Conservation (phyloP, 2,888 invertebrate species). For the Trileptium ribeirensis region DNA sequence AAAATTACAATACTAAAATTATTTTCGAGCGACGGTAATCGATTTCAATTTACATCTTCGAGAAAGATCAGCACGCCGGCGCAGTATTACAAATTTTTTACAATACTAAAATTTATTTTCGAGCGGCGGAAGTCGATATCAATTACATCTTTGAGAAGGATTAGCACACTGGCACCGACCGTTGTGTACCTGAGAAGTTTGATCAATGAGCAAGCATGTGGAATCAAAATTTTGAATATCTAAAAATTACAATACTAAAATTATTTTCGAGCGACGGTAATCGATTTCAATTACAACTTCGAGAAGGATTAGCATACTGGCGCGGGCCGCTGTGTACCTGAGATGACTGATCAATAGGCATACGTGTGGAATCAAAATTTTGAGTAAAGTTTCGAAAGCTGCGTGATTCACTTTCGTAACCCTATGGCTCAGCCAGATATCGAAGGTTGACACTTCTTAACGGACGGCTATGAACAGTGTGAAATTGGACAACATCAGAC, state of each 20-base stretch:
- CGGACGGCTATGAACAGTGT: too few relatives aligned
- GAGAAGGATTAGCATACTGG: conserved; percentile 5
- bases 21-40: neutral
- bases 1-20: too few relatives aligned
- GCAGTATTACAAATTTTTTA: conserved; percentile 47
- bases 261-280: neutral
- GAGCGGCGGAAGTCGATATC: neutral
- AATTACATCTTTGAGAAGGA: conserved; percentile 1
- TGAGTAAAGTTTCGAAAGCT: too few relatives aligned
- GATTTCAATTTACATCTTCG: conserved; percentile 14
- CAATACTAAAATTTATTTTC: too few relatives aligned
- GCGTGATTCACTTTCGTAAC: too few relatives aligned
- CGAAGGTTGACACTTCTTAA: too few relatives aligned
- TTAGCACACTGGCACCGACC: conserved; percentile 33
- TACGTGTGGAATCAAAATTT: conserved; percentile 49
- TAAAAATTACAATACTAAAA: too few relatives aligned
- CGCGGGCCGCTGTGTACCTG: conserved; percentile 45
- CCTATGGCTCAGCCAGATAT: too few relatives aligned
- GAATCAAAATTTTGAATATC: conserved; percentile 47
- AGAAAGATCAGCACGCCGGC: conserved; percentile 12
- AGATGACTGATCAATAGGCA: conserved; percentile 47
- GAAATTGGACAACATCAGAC: too few relatives aligned
- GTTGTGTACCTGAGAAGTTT: conserved; percentile 48
- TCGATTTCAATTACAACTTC: conserved; percentile 11
- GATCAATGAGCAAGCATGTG: conserved; percentile 47